phyloP scores from a whole-genome alignment of 2,113 vertebrate genomes.

The Brienomyrus longianalis region DNA sequence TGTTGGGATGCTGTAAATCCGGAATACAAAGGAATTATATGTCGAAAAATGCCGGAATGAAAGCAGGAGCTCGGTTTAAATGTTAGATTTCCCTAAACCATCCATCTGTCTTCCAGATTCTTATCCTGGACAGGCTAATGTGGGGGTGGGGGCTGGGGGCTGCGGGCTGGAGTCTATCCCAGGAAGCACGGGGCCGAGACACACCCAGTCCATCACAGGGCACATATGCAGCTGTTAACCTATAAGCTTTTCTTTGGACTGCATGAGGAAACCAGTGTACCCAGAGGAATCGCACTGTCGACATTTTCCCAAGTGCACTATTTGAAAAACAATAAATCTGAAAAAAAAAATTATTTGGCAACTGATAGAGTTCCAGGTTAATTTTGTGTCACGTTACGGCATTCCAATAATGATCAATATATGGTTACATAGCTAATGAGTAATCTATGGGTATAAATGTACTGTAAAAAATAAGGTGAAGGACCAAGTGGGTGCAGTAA shows the following conservation, averaged over 20 bases:
- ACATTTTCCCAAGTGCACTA: not conserved
- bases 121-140: not conserved
- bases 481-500: not conserved
- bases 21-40: not conserved
- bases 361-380: not conserved
- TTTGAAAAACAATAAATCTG: not conserved
- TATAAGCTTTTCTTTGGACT: not conserved
- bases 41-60: not conserved
- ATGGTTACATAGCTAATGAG: not conserved
- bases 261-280: not conserved
- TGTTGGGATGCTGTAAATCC: not conserved
- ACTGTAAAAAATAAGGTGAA: not conserved
- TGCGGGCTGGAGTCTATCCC: not conserved
- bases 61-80: not conserved
- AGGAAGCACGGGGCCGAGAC: not conserved
- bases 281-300: not conserved
- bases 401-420: not conserved
- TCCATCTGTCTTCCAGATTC: not conserved
- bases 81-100: not conserved
- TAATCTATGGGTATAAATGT: not conserved
- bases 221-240: not conserved
- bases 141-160: not conserved
- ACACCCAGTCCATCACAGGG: not conserved
- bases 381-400: not conserved
- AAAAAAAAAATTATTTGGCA: not conserved